A percentile compares a stretch with the other conserved stretches of the same genome.
Evolutionary conservation across 2,888 invertebrate genomes (phyloP).

Genomic region (Pachliopta kotzebuea): DNA sequence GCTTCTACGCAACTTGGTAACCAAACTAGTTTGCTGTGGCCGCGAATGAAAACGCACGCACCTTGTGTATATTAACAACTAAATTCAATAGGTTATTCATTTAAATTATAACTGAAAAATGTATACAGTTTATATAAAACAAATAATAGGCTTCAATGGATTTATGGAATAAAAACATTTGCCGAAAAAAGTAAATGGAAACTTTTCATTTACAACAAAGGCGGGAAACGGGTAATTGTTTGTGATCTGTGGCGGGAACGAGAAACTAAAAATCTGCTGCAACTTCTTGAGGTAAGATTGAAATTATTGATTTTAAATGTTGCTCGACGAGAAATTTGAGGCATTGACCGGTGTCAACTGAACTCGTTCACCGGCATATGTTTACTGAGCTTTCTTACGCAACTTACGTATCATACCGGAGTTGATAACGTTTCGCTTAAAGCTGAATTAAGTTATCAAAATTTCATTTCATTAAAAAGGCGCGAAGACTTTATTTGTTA

Average conservation of each 20-base stretch:
- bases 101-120: background rate
- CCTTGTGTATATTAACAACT: background rate
- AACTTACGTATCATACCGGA: no score
- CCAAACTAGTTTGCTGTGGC: conserved; percentile 26
- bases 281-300: conserved; percentile 15
- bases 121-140: background rate
- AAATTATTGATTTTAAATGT: conserved; percentile 13
- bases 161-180: background rate
- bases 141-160: background rate
- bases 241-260: background rate
- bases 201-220: conserved; percentile 8
- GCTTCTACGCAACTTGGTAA: conserved; percentile 19
- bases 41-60: conserved; percentile 10
- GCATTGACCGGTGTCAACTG: conserved; percentile 21
- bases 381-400: conserved; percentile 23
- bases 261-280: conserved; percentile 4
- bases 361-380: conserved; percentile 2
- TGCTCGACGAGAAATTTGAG: conserved; percentile 23
- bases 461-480: no score
- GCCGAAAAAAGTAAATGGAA: background rate
- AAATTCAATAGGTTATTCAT: conserved; percentile 14
- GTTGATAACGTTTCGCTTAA: no score
- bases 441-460: no score
- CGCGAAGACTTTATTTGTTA: no score
- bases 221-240: conserved; percentile 16